phyloP scores from a whole-genome alignment of 2,888 invertebrate genomes.

The Mayetiola destructor region DNA sequence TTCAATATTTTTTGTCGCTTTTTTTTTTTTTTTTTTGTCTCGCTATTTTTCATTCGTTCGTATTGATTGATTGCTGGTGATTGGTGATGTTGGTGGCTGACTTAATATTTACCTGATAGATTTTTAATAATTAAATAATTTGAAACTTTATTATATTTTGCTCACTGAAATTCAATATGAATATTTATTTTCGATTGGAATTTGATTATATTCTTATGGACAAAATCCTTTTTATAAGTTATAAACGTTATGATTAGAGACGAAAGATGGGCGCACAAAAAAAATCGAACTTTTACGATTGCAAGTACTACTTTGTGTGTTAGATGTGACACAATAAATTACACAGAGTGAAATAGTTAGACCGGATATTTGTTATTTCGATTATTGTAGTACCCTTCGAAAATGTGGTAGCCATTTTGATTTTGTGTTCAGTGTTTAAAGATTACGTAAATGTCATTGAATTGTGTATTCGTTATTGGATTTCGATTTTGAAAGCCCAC shows the following conservation, averaged over 20 bases:
- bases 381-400: conserved; percentile 1
- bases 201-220: background rate
- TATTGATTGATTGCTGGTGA: background rate
- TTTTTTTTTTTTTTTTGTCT: no score
- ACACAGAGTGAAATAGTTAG: conserved; percentile 12
- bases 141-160: no score
- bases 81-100: background rate
- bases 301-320: conserved; percentile 11
- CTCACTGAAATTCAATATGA: no score
- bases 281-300: conserved; percentile 7
- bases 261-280: conserved; percentile 4
- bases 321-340: conserved; percentile 12
- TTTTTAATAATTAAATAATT: background rate
- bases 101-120: conserved; percentile 12
- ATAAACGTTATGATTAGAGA: background rate
- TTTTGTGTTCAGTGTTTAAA: no score
- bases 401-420: conserved; percentile 1
- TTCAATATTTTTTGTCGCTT: no score
- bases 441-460: no score
- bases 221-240: background rate
- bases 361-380: conserved; percentile 12
- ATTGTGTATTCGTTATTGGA: no score
- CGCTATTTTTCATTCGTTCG: no score
- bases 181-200: background rate
- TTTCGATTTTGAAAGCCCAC: no score